These are phyloP conservation scores for Epizoanthus rinbou DNA, from an alignment of 92 coral and sea anemone genomes.

Conservation along the genomic window DNA sequence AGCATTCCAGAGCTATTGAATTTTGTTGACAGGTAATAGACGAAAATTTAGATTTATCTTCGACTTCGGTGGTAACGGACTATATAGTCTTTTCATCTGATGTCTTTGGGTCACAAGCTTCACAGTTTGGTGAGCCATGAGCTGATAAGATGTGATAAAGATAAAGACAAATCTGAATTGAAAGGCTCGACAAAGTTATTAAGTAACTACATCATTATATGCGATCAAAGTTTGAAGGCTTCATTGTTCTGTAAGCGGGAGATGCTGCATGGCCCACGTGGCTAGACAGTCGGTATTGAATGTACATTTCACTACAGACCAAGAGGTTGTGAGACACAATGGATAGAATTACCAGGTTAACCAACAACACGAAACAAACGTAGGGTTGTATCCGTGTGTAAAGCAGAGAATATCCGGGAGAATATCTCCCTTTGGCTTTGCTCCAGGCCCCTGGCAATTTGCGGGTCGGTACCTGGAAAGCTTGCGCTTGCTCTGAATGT, in stretches of 20 bases:
- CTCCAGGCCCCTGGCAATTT: conserved; percentile 41
- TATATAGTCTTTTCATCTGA: too few relatives aligned
- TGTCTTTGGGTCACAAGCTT: too few relatives aligned
- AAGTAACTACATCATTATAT: too few relatives aligned
- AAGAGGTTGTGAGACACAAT: not conserved
- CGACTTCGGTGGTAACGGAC: too few relatives aligned
- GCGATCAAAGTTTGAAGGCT: conserved; percentile 9
- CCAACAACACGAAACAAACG: conserved; percentile 20
- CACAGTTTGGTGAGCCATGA: too few relatives aligned
- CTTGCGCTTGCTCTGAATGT: conserved; percentile 9
- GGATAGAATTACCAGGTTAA: conserved; percentile 44
- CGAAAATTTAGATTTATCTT: too few relatives aligned
- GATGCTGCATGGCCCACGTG: conserved; percentile 31
- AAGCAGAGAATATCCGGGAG: not conserved
- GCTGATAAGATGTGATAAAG: not conserved
- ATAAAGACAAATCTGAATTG: not conserved
- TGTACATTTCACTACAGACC: conserved; percentile 3
- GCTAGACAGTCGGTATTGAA: conserved; percentile 38
- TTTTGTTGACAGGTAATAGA: too few relatives aligned
- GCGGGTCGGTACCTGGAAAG: not conserved
- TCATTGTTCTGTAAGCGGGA: conserved; percentile 18
- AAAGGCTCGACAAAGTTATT: not conserved
- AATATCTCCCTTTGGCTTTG: conserved; percentile 13
- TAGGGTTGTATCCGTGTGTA: conserved; percentile 21
- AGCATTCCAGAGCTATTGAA: too few relatives aligned